Percentiles rank a stretch among this genome's conserved stretches.
These are phyloP conservation scores for Caenorhabditis sp. DNA, from an alignment of 2,888 invertebrate species.

Conservation along the genomic window DNA sequence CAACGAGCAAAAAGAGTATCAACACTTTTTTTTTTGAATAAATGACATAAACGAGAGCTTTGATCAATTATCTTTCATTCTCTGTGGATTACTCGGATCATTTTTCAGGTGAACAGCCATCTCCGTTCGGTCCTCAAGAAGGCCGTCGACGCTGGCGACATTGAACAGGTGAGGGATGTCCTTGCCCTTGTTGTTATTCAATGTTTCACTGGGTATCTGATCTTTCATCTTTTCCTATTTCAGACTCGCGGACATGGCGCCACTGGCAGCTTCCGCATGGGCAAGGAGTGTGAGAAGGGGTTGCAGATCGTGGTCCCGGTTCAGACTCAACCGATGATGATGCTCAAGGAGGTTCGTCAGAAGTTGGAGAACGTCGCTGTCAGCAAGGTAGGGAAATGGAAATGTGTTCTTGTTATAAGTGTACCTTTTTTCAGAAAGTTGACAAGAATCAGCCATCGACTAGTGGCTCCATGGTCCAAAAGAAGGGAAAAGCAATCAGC, in stretches of 20 bases:
- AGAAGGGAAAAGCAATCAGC: slow-evolving; percentile 31
- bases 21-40: slow-evolving; percentile 24
- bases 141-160: slow-evolving; percentile 57
- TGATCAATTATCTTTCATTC: slow-evolving; percentile 21
- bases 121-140: slow-evolving; percentile 59
- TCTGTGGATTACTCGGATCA: background rate
- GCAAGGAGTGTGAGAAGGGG: slow-evolving; percentile 51
- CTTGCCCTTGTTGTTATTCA: slow-evolving; percentile 50
- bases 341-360: slow-evolving; percentile 56
- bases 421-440: slow-evolving; percentile 20
- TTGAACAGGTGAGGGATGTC: slow-evolving; percentile 48
- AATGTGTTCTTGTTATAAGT: background rate
- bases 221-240: background rate
- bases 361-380: slow-evolving; percentile 52
- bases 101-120: slow-evolving; percentile 58
- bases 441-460: slow-evolving; percentile 45
- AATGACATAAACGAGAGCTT: slow-evolving; percentile 5
- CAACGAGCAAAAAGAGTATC: slow-evolving; percentile 27
- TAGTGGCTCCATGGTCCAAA: slow-evolving; percentile 24
- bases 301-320: slow-evolving; percentile 51
- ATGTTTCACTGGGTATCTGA: slow-evolving; percentile 11
- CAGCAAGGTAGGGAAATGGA: slow-evolving; percentile 22
- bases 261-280: slow-evolving; percentile 56
- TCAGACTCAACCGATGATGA: slow-evolving; percentile 41
- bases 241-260: slow-evolving; percentile 52